These are phyloP conservation scores for Limnephilus auricula DNA, from an alignment of 2,888 invertebrate species.

Conservation along the genomic window DNA sequence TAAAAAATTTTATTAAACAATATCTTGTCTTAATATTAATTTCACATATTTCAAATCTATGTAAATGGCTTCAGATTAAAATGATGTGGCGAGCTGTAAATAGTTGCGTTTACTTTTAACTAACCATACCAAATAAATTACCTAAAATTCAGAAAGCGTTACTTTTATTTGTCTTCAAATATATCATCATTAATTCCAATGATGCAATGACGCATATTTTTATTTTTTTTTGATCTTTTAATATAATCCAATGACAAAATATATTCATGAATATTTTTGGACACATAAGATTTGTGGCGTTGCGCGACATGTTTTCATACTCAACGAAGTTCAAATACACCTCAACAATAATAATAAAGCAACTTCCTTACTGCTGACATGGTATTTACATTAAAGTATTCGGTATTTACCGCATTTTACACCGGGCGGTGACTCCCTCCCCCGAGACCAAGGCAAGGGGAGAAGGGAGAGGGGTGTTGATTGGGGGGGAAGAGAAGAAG, in stretches of 20 bases:
- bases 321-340: not conserved
- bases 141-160: no score
- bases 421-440: not conserved
- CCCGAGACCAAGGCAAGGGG: not conserved
- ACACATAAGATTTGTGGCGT: not conserved
- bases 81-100: not conserved
- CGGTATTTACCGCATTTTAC: not conserved
- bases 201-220: no score
- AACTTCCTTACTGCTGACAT: not conserved
- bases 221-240: no score
- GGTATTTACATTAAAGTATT: not conserved
- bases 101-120: no score
- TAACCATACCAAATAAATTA: no score
- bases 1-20: not conserved
- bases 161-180: no score
- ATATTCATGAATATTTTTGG: not conserved
- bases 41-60: not conserved
- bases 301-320: not conserved
- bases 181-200: no score
- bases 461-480: not conserved
- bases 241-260: not conserved
- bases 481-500: slow-evolving; percentile 37
- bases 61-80: not conserved
- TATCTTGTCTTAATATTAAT: not conserved
- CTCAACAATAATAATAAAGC: not conserved